Conservation (phyloP, 2,113 vertebrate species). For the Pteruthius melanotis region DNA sequence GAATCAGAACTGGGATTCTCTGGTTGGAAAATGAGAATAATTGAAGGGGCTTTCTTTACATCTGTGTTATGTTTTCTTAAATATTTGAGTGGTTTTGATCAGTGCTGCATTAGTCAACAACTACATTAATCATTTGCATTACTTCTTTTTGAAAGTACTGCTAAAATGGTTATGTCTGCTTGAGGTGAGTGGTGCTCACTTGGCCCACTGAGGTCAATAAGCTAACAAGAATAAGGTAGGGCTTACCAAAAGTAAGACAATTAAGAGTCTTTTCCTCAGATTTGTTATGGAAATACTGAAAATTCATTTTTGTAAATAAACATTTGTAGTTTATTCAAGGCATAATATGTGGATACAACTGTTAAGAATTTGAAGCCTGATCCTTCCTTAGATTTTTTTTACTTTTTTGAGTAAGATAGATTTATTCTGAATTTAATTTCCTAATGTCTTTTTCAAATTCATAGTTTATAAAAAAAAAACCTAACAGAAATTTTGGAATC, state of each 20-base stretch:
- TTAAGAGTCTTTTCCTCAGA: background rate
- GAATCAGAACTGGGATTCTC: background rate
- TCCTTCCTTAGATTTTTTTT: background rate
- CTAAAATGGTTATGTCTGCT: background rate
- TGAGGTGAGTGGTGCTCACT: background rate
- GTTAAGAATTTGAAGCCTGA: background rate
- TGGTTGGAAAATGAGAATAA: background rate
- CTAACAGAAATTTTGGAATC: background rate
- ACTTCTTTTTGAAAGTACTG: background rate
- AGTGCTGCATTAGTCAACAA: background rate
- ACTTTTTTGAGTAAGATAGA: background rate
- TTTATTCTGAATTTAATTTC: background rate
- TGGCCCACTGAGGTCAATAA: background rate
- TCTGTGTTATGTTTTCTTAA: background rate
- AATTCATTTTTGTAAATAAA: background rate
- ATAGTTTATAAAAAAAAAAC: background rate
- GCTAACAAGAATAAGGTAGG: background rate
- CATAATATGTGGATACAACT: background rate
- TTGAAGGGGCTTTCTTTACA: background rate
- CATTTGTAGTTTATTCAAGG: background rate
- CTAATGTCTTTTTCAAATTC: background rate
- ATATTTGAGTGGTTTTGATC: background rate
- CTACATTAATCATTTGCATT: background rate
- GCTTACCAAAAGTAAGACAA: background rate
- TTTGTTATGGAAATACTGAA: background rate